Evolutionary conservation across 53 echinoderm and acorn worm species (phyloP).

Genomic region (Stichopus horrens): DNA sequence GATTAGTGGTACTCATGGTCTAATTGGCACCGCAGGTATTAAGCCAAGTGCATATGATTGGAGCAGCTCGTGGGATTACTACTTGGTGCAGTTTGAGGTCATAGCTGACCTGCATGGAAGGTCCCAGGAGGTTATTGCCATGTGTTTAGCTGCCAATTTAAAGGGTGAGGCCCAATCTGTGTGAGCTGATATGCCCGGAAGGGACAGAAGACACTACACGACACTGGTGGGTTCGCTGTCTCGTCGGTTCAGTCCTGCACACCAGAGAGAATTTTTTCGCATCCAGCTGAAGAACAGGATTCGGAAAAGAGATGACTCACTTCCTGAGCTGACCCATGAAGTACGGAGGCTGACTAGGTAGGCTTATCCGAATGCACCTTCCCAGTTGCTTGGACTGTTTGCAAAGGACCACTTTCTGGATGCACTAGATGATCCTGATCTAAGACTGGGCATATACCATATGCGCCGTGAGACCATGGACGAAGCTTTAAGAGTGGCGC

Average conservation of each 20-base stretch:
- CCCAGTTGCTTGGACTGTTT: constrained; percentile 45
- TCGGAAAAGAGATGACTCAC: constrained; percentile 16
- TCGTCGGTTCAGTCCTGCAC: constrained; percentile 28
- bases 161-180: constrained; percentile 35
- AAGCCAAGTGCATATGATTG: constrained; percentile 36
- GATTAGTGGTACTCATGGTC: not conserved
- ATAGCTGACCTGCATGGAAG: constrained; percentile 41
- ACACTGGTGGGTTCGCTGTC: not conserved
- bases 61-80: constrained; percentile 19
- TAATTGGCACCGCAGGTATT: not conserved
- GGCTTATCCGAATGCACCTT: constrained; percentile 50
- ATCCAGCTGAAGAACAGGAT: constrained; percentile 31
- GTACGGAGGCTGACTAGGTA: constrained; percentile 41
- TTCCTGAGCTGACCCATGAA: constrained; percentile 52
- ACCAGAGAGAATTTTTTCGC: constrained; percentile 44
- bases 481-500: constrained; percentile 42
- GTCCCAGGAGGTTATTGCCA: constrained; percentile 18
- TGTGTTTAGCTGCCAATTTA: constrained; percentile 47
- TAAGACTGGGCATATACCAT: constrained; percentile 50
- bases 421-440: constrained; percentile 54
- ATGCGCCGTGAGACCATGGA: constrained; percentile 33
- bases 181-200: constrained; percentile 3
- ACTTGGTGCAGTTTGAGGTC: constrained; percentile 48
- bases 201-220: not conserved
- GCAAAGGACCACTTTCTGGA: constrained; percentile 60